Evolutionary conservation across 2,797 vertebrate genomes (phyloP).

Genomic region (Astyanax mexicanus): DNA sequence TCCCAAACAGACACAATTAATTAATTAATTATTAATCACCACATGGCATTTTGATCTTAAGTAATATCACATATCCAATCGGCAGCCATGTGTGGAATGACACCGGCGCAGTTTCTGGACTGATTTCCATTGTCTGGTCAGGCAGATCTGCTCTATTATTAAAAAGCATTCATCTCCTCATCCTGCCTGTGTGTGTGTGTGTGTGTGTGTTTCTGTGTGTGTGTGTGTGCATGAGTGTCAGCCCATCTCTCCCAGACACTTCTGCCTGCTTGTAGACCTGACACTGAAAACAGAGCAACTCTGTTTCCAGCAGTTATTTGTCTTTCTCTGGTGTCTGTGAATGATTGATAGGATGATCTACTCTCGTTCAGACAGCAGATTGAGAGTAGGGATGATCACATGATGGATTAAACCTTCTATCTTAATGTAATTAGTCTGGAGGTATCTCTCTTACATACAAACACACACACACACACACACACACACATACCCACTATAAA

Average conservation of each 20-base stretch:
- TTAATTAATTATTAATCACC: conserved; percentile 16
- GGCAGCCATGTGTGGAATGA: conserved; percentile 63
- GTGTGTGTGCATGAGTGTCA: not conserved
- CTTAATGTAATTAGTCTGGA: conserved; percentile 50
- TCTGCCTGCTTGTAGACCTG: not conserved
- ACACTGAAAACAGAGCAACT: not conserved
- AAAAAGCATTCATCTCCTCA: conserved; percentile 33
- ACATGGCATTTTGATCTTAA: conserved; percentile 47
- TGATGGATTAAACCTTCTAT: conserved; percentile 25
- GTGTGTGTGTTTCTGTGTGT: not conserved
- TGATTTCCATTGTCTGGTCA: conserved; percentile 48
- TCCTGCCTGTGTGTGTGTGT: not conserved
- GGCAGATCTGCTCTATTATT: conserved; percentile 63
- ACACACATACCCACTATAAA: conserved; percentile 27
- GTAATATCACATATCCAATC: conserved; percentile 52
- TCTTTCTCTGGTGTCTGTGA: conserved; percentile 41
- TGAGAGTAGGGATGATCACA: conserved; percentile 14
- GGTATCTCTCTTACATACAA: conserved; percentile 6
- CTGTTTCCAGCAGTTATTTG: conserved; percentile 34
- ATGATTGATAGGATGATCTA: conserved; percentile 34
- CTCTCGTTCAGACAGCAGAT: not conserved
- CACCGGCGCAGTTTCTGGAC: conserved; percentile 37
- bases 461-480: not conserved
- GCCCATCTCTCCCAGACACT: no score
- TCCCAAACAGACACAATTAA: not conserved